phyloP scores from a whole-genome alignment of 2,888 invertebrate species.

The Polyploca ridens region DNA sequence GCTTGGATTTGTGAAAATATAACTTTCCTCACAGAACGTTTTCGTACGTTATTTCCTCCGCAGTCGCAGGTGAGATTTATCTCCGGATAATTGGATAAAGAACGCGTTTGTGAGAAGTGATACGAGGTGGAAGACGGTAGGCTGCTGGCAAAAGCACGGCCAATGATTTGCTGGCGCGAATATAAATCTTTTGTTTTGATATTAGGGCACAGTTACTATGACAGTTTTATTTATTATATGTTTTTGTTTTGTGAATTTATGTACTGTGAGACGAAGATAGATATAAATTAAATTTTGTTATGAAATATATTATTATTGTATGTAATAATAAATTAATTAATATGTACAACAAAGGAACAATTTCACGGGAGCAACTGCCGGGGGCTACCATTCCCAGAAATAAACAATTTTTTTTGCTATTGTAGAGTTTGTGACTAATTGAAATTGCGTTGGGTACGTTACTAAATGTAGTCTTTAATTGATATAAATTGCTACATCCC shows the following conservation, averaged over 20 bases:
- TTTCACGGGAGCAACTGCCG: too few species aligned
- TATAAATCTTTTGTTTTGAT: slow-evolving; percentile 45
- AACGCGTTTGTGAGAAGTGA: slow-evolving; percentile 80
- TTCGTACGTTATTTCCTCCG: slow-evolving; percentile 73
- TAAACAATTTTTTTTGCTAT: too few species aligned
- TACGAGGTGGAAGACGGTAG: slow-evolving; percentile 71
- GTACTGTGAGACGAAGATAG: neutral
- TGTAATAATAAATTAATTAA: too few species aligned
- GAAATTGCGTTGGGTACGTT: too few species aligned
- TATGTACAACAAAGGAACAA: too few species aligned
- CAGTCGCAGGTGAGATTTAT: slow-evolving; percentile 85
- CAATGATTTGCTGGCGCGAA: slow-evolving; percentile 54
- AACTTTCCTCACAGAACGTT: slow-evolving; percentile 67
- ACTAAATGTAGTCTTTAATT: too few species aligned
- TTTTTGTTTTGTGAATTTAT: slow-evolving; percentile 10
- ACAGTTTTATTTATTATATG: slow-evolving; percentile 1
- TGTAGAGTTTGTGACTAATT: too few species aligned
- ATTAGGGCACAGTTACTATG: slow-evolving; percentile 1
- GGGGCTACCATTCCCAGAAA: too few species aligned
- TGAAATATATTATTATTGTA: neutral
- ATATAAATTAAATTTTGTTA: neutral
- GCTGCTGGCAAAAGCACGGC: slow-evolving; percentile 52
- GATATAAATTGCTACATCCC: too few species aligned
- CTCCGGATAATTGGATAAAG: slow-evolving; percentile 84
- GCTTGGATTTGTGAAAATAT: slow-evolving; percentile 70